Evolutionary conservation across 1,140 invertebrate species (phyloP).

Genomic region (Bombus difficillimus): DNA sequence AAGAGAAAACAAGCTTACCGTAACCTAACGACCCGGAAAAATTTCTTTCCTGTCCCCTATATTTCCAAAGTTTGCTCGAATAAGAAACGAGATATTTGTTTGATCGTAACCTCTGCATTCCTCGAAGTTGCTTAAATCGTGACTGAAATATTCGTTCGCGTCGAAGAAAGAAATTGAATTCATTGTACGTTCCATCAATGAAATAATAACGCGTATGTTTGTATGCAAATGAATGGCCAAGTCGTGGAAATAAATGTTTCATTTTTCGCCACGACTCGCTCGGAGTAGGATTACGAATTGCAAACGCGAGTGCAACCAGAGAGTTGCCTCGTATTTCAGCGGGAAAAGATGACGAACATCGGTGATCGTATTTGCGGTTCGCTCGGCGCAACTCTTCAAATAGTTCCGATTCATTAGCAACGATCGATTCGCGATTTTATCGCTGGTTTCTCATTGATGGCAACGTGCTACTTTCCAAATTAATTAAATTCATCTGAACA

Average conservation of each 20-base stretch:
- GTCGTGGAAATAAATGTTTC: not conserved
- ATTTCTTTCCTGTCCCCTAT: too few relatives aligned
- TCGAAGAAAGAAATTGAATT: not conserved
- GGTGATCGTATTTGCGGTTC: not conserved
- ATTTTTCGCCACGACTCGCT: not conserved
- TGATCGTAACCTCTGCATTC: too few relatives aligned
- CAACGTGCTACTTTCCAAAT: not conserved
- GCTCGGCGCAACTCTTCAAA: not conserved
- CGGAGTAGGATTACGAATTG: not conserved
- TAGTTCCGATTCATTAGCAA: conserved; percentile 6
- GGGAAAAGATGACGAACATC: not conserved
- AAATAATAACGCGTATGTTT: not conserved
- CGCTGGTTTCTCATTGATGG: not conserved
- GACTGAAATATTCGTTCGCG: too few relatives aligned
- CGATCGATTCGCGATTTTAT: not conserved
- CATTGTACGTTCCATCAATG: not conserved
- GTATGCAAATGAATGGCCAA: not conserved
- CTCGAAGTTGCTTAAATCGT: too few relatives aligned
- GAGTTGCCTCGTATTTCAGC: not conserved
- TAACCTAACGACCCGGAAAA: too few relatives aligned
- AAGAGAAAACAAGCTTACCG: too few relatives aligned
- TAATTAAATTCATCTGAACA: not conserved
- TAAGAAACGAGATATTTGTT: too few relatives aligned
- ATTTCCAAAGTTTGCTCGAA: too few relatives aligned
- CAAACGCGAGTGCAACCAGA: not conserved